These are phyloP conservation scores for Apus apus DNA, from an alignment of 2,113 vertebrate genomes.

Conservation along the genomic window DNA sequence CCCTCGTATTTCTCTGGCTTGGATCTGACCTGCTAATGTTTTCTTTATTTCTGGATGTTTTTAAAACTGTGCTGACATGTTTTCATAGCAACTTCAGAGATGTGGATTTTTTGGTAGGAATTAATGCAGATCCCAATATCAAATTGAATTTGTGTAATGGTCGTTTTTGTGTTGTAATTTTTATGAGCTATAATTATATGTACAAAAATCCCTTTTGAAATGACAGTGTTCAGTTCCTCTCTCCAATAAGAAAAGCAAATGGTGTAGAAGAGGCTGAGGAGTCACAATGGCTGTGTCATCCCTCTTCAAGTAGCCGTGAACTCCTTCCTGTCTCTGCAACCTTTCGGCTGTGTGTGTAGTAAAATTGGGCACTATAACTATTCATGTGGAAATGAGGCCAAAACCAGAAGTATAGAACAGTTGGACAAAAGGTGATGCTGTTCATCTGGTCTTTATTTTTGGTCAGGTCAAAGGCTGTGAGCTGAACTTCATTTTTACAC, in stretches of 20 bases:
- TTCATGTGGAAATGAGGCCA: background rate
- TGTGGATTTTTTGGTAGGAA: background rate
- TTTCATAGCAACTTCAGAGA: background rate
- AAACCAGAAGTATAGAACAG: background rate
- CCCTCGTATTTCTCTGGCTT: background rate
- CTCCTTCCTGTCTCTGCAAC: background rate
- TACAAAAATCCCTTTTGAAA: background rate
- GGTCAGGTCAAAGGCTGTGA: background rate
- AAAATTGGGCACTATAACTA: background rate
- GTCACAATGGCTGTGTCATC: background rate
- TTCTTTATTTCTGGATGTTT: background rate
- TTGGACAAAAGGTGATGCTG: background rate
- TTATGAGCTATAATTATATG: background rate
- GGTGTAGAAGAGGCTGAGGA: background rate
- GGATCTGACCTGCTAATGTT: background rate
- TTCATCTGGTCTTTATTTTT: slow-evolving; percentile 11
- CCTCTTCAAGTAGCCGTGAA: background rate
- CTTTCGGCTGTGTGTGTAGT: background rate
- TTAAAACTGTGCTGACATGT: background rate
- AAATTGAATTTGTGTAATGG: background rate
- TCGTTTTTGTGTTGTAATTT: background rate
- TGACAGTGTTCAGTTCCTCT: background rate
- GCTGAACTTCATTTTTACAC: background rate
- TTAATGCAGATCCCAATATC: background rate
- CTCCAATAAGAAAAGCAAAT: background rate